Evolutionary conservation across 2,113 vertebrate species (phyloP).

Genomic region (Tichodroma muraria): DNA sequence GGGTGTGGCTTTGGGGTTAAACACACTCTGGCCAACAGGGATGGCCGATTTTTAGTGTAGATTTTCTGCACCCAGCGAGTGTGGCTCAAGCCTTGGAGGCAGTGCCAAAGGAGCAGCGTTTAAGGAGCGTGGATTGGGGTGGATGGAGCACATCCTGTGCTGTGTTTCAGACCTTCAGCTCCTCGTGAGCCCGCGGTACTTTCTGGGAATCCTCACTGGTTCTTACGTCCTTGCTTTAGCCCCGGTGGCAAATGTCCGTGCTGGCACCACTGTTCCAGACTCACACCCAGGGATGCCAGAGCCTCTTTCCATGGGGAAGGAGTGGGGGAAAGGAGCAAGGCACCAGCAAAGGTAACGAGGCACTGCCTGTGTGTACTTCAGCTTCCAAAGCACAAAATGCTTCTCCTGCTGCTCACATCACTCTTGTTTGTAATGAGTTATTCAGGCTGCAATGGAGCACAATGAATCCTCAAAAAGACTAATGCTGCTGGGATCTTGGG

Average conservation of each 20-base stretch:
- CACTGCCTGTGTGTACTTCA: not conserved
- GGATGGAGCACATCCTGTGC: not conserved
- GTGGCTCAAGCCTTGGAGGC: not conserved
- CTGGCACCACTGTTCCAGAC: not conserved
- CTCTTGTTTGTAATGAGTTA: slow-evolving; percentile 16
- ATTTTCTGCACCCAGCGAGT: not conserved
- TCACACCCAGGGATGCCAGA: not conserved
- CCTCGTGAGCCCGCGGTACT: rapidly evolving
- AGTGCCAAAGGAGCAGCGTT: not conserved
- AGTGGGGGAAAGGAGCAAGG: not conserved
- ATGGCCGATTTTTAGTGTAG: not conserved
- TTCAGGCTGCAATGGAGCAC: not conserved
- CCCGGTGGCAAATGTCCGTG: not conserved
- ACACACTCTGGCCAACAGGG: not conserved
- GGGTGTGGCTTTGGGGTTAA: not conserved
- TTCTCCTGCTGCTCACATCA: not conserved
- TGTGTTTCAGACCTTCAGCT: not conserved
- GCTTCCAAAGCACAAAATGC: not conserved
- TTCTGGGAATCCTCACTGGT: not conserved
- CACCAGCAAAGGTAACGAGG: rapidly evolving
- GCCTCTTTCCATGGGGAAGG: not conserved
- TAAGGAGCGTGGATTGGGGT: not conserved
- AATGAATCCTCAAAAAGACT: not conserved
- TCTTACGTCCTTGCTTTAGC: not conserved
- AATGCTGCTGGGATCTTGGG: slow-evolving; percentile 15